Evolutionary conservation across 2,888 invertebrate genomes (phyloP), one percentile per base, ranked within the genome.

Genomic region (Sarcophaga caerulescens): DNA sequence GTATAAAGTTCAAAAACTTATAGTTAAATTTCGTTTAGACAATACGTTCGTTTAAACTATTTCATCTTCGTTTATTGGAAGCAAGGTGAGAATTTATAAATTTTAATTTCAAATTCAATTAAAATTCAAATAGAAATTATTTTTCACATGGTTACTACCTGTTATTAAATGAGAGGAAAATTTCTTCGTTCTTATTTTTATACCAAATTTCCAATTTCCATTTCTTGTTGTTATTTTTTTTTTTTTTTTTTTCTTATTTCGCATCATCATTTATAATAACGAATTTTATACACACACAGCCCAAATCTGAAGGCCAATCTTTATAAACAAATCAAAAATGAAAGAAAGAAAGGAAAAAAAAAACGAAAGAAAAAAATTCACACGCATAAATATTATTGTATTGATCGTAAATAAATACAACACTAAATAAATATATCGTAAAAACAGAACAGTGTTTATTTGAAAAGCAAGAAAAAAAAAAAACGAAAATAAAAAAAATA

Each of bases 331-430:
- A 59, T 71, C 44, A 23, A 70, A 82, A 77, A 76, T 70, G 25
- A 82, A 80, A 71, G 23, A 17, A 52, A 52, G 17, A 70, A 82
- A 71, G 65, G 76, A 57, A 82, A 80, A 65, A 45, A 68, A 60
- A 68, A 44, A 23, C 76, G 45, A 82, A 80, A 65, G 19, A 68
- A 60, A 68, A 63, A 65, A 60, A 73, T 14, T 17, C 45, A 70
- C 65, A 82, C 65, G 71, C 82, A 76, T 76, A 60, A 70, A 76
- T 82, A 77, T 60, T 66, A 76, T 71, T 63, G 66, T 80, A 71
- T 44, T 59, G 73, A 84, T 70, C 69, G 74, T 79, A 75, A 84
- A 84, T 59, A 80, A 79, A 75, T 69, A 68, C 59, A 74, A 70
- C 35, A 35, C n/a, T 35, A 70, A 85, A 78, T 69, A 81, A 75